Percentiles rank a stretch among this genome's conserved stretches.
phyloP scores from a whole-genome alignment of 2,113 vertebrate genomes.

The Saguinus midas region DNA sequence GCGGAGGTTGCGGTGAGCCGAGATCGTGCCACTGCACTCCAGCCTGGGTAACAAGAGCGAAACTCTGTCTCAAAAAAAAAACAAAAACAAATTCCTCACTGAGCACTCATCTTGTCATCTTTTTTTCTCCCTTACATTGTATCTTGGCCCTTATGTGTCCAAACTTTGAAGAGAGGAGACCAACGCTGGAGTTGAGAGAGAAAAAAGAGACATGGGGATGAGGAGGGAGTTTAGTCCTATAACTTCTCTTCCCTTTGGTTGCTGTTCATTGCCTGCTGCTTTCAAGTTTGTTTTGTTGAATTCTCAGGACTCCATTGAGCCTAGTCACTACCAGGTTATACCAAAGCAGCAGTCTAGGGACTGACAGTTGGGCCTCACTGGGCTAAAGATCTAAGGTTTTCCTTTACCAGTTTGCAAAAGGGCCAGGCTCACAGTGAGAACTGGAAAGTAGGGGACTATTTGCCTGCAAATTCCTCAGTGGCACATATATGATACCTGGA shows the following conservation, averaged over 20 bases:
- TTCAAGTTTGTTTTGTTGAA: slow-evolving; percentile 24
- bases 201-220: background rate
- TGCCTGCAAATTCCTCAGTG: background rate
- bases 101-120: too few relatives aligned
- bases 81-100: too few relatives aligned
- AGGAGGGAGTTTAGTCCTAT: background rate
- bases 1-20: too few relatives aligned
- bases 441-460: background rate
- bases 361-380: background rate
- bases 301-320: background rate
- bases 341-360: background rate
- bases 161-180: background rate
- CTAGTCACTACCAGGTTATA: background rate
- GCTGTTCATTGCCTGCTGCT: background rate
- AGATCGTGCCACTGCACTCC: too few relatives aligned
- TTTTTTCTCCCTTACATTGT: background rate
- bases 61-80: background rate
- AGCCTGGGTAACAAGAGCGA: too few relatives aligned
- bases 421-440: background rate
- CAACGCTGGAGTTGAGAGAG: background rate
- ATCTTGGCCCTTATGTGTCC: background rate
- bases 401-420: background rate
- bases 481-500: background rate
- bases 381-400: background rate
- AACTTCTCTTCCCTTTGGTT: background rate